Base-by-base conservation (phyloP, 2,797 vertebrate species). In the Sebastolobus altivelis region DNA sequence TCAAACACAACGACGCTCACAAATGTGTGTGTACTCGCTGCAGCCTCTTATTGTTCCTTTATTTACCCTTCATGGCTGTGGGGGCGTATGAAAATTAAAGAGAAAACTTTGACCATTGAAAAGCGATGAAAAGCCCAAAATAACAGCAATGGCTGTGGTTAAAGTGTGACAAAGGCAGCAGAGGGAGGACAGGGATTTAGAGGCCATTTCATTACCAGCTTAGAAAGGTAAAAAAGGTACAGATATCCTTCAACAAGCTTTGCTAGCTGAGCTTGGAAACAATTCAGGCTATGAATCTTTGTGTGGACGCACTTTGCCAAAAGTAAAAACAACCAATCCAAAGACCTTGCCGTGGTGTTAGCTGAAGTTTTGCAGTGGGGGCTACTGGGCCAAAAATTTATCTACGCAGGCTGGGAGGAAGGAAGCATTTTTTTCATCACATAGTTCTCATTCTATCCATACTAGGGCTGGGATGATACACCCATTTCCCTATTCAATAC, bases 91-190 rank as follows among this genome's bases (percentile, higher is more conserved):
- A 38, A 77, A 76, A 81, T 66, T 67, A 71, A 80, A 73, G 2
- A 62, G n/a, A 33, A 18, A 62, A 85, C 61, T 43, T 18, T 61
- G 65, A 74, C 61, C n/a, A 74, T 33, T 69, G 52, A 81, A 73
- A 85, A 76, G 81, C n/a, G 68, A 69, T 79, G 87, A 89, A 86
- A 91, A 72, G n/a, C 18, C 46, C 2, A 31, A 79, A 65, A 74
- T 56, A 71, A 63, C 40, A 71, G 37, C n/a, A 66, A 87, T 40
- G 49, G 49, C 4, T 33, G 71, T 72, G 75, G 62, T 82, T 79
- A 91, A 76, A 81, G 49, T 14, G 74, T 52, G 31, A 86, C 65
- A 78, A 86, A 77, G 52, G 65, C 63, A 66, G 63, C 70, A n/a
- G 66, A 75, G 37, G 35, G 72, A 77, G 61, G 68, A 77, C 14